A percentile compares a stretch with the other conserved stretches of the same genome.
Conservation (phyloP, 2,888 invertebrate genomes). For the Epirrhoe alternata region DNA sequence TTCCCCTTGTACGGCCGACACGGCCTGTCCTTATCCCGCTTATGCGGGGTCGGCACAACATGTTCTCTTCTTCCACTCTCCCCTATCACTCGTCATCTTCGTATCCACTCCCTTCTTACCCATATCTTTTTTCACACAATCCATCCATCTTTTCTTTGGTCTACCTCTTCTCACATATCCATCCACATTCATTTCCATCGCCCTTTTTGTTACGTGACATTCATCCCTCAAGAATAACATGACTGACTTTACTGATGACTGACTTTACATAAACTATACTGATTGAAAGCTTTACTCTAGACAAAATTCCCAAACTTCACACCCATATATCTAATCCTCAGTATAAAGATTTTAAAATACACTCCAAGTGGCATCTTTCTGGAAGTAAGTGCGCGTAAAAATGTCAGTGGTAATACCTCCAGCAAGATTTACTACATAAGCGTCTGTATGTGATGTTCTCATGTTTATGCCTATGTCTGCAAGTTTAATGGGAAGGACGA, state of each 20-base stretch:
- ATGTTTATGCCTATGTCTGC: conserved; percentile 40
- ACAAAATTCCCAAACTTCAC: conserved; percentile 18
- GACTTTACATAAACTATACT: background rate
- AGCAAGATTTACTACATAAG: conserved; percentile 58
- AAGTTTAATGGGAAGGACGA: conserved; percentile 38
- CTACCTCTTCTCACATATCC: too few relatives aligned
- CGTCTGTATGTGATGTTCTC: conserved; percentile 49
- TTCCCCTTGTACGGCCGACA: too few relatives aligned
- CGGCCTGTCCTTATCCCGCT: too few relatives aligned
- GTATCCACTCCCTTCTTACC: too few relatives aligned
- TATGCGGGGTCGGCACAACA: too few relatives aligned
- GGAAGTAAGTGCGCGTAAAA: conserved; percentile 63
- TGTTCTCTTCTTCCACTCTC: too few relatives aligned
- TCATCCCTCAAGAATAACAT: too few relatives aligned
- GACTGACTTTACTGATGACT: background rate
- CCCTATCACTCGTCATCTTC: too few relatives aligned
- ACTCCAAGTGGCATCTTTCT: conserved; percentile 57
- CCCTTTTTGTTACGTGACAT: too few relatives aligned
- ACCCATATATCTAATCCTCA: conserved; percentile 19
- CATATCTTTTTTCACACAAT: too few relatives aligned
- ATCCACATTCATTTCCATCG: too few relatives aligned
- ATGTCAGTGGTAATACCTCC: conserved; percentile 63
- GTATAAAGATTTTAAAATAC: conserved; percentile 57
- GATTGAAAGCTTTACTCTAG: background rate
- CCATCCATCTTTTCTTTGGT: too few relatives aligned